Conservation (phyloP, 2,113 vertebrate species). For the Anolis carolinensis region DNA sequence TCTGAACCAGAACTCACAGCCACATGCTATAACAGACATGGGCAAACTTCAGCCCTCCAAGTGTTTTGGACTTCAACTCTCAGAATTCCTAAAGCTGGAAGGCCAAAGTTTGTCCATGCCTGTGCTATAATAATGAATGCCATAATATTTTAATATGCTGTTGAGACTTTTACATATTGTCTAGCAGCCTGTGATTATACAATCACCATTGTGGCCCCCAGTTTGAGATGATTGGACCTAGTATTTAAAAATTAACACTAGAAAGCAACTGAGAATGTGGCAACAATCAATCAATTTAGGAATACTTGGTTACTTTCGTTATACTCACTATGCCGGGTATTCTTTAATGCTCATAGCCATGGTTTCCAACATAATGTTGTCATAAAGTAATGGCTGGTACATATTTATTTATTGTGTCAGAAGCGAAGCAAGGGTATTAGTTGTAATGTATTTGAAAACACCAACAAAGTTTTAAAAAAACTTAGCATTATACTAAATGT, state of each 20-base stretch:
- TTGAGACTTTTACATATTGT: neutral
- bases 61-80: too few species aligned
- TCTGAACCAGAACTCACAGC: neutral
- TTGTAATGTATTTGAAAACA: too few species aligned
- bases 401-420: too few species aligned
- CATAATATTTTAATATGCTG: neutral
- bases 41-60: too few species aligned
- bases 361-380: neutral
- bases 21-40: neutral
- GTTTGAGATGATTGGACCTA: neutral
- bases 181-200: neutral
- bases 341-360: neutral
- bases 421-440: too few species aligned
- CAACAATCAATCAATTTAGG: neutral
- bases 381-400: neutral
- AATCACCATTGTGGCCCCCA: too few species aligned
- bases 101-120: too few species aligned
- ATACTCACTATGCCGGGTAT: neutral
- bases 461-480: too few species aligned
- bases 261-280: neutral
- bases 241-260: neutral
- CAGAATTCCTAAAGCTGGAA: too few species aligned
- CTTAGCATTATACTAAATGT: too few species aligned
- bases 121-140: neutral
- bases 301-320: neutral